Conservation (phyloP, 2,113 vertebrate genomes). For the Notarius lentiginosus region DNA sequence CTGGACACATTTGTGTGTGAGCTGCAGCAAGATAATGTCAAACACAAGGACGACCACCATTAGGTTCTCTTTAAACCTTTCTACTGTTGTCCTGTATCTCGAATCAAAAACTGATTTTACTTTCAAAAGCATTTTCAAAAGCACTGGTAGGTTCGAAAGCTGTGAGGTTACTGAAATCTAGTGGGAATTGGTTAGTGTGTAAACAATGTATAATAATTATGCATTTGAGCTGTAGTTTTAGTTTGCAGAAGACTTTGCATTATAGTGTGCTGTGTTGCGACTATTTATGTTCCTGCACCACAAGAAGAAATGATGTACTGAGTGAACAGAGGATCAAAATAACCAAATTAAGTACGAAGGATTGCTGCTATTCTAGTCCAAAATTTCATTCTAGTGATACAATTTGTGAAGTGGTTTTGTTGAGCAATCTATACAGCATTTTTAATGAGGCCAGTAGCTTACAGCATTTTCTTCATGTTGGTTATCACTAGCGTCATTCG, state of each 20-base stretch:
- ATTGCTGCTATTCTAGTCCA: neutral
- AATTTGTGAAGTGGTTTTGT: neutral
- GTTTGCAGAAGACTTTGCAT: neutral
- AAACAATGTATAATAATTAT: neutral
- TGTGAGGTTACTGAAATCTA: neutral
- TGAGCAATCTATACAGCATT: neutral
- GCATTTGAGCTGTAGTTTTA: neutral
- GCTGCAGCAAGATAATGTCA: neutral
- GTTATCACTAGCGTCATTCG: neutral
- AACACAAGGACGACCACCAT: neutral
- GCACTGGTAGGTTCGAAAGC: neutral
- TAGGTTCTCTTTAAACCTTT: neutral
- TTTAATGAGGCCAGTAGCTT: neutral
- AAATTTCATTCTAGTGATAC: neutral
- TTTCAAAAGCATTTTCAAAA: neutral
- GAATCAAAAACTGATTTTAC: neutral
- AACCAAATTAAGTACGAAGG: neutral
- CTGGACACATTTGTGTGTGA: neutral
- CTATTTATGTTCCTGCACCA: neutral
- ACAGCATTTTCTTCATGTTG: neutral
- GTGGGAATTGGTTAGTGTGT: neutral
- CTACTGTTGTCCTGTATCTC: no score
- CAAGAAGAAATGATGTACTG: neutral
- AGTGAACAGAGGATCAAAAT: neutral
- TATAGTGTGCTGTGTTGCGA: neutral